Evolutionary conservation across 2,888 invertebrate species (phyloP).

Genomic region (Cryptocephalus moraei): DNA sequence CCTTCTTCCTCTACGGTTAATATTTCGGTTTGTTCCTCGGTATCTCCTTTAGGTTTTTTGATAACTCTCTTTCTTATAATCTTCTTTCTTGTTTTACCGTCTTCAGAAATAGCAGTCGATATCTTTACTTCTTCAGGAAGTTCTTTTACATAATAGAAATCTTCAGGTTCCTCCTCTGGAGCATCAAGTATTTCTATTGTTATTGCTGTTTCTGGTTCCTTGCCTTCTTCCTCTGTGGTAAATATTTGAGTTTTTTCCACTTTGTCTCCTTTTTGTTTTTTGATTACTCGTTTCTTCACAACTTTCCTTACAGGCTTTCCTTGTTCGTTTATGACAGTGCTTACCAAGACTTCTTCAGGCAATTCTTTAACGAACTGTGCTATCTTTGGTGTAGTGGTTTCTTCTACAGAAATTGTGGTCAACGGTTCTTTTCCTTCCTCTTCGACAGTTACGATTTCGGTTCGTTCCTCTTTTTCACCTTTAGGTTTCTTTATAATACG

Average conservation of each 20-base stretch:
- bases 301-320: conserved; percentile 24
- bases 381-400: conserved; percentile 18
- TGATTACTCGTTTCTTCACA: conserved; percentile 35
- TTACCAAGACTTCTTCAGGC: conserved; percentile 19
- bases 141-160: conserved; percentile 22
- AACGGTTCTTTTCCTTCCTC: conserved; percentile 22
- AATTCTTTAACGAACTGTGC: conserved; percentile 27
- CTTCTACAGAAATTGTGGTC: conserved; percentile 21
- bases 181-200: conserved; percentile 28
- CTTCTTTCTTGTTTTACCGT: conserved; percentile 18
- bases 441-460: conserved; percentile 37
- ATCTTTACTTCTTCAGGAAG: conserved; percentile 11
- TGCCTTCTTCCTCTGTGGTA: conserved; percentile 35
- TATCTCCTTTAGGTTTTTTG: conserved; percentile 24
- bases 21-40: conserved; percentile 24
- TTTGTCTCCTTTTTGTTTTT: conserved; percentile 35
- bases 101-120: not conserved
- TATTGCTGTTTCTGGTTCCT: conserved; percentile 35
- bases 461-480: conserved; percentile 29
- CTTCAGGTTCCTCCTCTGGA: conserved; percentile 24
- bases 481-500: conserved; percentile 37
- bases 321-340: conserved; percentile 31
- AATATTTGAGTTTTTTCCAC: conserved; percentile 39
- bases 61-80: conserved; percentile 26
- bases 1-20: conserved; percentile 32